These are phyloP conservation scores for Acanthurus tractus DNA, from an alignment of 2,797 vertebrate genomes.

Conservation along the genomic window DNA sequence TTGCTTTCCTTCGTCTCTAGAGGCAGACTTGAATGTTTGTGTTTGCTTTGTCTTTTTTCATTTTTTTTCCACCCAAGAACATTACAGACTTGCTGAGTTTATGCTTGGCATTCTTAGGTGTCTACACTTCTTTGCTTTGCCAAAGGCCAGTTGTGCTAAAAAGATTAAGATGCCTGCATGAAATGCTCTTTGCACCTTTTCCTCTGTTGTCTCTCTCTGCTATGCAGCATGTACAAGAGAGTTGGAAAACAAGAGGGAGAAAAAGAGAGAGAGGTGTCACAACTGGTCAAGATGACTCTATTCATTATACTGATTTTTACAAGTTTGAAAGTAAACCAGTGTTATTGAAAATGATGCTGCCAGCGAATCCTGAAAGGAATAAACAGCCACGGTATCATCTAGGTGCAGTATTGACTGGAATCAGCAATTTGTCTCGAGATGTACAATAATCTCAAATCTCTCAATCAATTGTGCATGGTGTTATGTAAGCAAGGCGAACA, in stretches of 20 bases:
- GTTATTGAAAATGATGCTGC: conserved; percentile 12
- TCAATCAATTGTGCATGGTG: conserved; percentile 26
- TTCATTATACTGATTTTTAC: conserved; percentile 23
- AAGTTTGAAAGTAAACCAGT: conserved; percentile 9
- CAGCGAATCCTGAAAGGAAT: conserved; percentile 11
- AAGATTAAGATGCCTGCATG: conserved; percentile 48
- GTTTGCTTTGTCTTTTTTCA: conserved; percentile 54
- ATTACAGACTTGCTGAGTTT: conserved; percentile 40
- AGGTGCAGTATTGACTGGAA: conserved; percentile 24
- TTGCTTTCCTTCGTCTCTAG: conserved; percentile 62
- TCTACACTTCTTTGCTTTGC: conserved; percentile 52
- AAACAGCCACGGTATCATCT: neutral
- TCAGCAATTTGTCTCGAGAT: conserved; percentile 39
- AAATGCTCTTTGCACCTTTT: conserved; percentile 49
- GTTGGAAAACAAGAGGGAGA: conserved; percentile 19
- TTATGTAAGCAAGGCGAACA: conserved; percentile 39
- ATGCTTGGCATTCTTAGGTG: conserved; percentile 54
- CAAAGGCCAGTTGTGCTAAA: conserved; percentile 55
- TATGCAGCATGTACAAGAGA: conserved; percentile 28
- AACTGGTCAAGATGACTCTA: conserved; percentile 35
- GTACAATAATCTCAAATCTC: conserved; percentile 37
- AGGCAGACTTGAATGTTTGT: conserved; percentile 57
- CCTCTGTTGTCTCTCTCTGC: conserved; percentile 31
- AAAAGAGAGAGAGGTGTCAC: conserved; percentile 16
- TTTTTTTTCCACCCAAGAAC: conserved; percentile 39